Percentiles rank a stretch among this genome's conserved stretches.
These are phyloP conservation scores for Epinephelus coioides DNA, from an alignment of 2,797 vertebrate genomes.

Conservation along the genomic window DNA sequence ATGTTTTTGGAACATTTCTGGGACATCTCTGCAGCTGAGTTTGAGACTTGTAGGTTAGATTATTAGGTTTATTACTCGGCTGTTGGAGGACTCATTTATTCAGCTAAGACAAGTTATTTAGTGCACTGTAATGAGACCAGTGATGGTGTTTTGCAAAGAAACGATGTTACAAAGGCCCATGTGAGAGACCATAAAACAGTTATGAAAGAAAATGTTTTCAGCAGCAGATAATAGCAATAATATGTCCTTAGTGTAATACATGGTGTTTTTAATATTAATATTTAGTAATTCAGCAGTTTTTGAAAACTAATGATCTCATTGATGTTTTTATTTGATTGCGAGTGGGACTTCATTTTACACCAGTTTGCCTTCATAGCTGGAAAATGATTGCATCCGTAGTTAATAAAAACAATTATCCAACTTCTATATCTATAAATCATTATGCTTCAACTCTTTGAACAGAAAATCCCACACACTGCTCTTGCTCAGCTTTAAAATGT, in stretches of 20 bases:
- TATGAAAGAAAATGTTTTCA: not conserved
- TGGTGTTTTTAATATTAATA: not conserved
- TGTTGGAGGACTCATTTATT: slow-evolving; percentile 6
- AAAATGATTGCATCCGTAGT: not conserved
- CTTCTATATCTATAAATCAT: not conserved
- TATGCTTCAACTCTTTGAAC: not conserved
- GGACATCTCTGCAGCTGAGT: not conserved
- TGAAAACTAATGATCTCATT: not conserved
- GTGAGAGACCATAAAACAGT: not conserved
- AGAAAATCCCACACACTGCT: too few species aligned
- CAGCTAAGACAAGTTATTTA: not conserved
- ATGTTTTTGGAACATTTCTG: not conserved
- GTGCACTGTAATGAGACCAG: not conserved
- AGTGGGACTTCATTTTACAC: not conserved
- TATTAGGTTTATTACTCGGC: not conserved
- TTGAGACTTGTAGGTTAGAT: slow-evolving; percentile 7
- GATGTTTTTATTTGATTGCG: not conserved
- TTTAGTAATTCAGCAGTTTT: not conserved
- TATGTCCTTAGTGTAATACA: not conserved
- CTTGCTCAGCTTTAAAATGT: too few species aligned
- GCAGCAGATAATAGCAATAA: not conserved
- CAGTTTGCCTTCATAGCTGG: not conserved
- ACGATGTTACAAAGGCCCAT: not conserved
- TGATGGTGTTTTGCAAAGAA: not conserved
- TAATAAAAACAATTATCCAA: not conserved